Conservation (phyloP, 2,797 vertebrate genomes). For the Clarias fuscus region DNA sequence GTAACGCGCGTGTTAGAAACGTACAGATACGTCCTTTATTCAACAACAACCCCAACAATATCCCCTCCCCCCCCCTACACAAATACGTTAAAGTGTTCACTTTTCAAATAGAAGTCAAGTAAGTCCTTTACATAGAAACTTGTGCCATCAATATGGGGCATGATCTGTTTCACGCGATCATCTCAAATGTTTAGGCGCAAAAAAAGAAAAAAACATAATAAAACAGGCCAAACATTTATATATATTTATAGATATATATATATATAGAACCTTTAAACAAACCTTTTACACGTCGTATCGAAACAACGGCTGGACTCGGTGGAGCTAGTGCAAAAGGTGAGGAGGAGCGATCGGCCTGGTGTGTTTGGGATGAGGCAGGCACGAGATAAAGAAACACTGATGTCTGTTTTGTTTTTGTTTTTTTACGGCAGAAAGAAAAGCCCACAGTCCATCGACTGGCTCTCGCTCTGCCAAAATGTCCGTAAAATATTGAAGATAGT, state of each 20-base stretch:
- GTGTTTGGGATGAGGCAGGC: conserved; percentile 87
- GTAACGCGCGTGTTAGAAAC: conserved; percentile 59
- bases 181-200: conserved; percentile 74
- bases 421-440: too few species aligned
- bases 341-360: conserved; percentile 81
- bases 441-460: not conserved
- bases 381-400: conserved; percentile 79
- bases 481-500: too few species aligned
- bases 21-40: conserved; percentile 62
- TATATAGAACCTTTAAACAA: conserved; percentile 30
- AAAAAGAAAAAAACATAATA: conserved; percentile 27
- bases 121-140: conserved; percentile 75
- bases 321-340: conserved; percentile 98
- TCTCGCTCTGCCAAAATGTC: not conserved
- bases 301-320: conserved; percentile 86
- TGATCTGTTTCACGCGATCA: conserved; percentile 72
- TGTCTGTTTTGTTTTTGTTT: too few species aligned
- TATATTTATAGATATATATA: conserved; percentile 54
- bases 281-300: conserved; percentile 44
- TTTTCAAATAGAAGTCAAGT: conserved; percentile 64
- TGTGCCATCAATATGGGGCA: conserved; percentile 87
- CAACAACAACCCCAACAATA: not conserved
- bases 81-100: conserved; percentile 52
- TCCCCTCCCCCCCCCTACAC: too few species aligned
- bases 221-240: conserved; percentile 76